Evolutionary conservation across 2,888 invertebrate genomes (phyloP).

Genomic region (Lepidonotus clava): DNA sequence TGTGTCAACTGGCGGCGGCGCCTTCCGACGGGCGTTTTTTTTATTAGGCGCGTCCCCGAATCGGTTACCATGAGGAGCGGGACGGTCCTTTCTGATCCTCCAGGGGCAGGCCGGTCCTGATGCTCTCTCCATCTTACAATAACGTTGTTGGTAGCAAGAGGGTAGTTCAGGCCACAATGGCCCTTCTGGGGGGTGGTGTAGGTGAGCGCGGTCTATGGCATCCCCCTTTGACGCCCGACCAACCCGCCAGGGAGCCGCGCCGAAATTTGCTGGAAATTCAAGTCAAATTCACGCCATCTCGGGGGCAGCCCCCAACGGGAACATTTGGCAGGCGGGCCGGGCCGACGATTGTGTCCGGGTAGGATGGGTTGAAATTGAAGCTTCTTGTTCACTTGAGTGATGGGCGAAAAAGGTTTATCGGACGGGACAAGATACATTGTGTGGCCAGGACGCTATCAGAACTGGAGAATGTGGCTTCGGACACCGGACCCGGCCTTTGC

Average conservation of each 20-base stretch:
- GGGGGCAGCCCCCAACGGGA: slow-evolving; percentile 2
- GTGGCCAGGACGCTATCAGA: not conserved
- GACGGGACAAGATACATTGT: slow-evolving; percentile 45
- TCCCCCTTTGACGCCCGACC: too few species aligned
- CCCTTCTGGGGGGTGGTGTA: not conserved
- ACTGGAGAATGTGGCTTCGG: not conserved
- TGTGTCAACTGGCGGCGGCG: slow-evolving; percentile 29
- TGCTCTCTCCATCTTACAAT: not conserved
- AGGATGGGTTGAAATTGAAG: slow-evolving; percentile 33
- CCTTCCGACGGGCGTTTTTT: not conserved
- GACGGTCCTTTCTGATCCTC: not conserved
- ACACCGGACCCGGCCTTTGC: not conserved
- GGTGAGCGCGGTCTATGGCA: too few species aligned
- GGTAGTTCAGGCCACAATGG: not conserved
- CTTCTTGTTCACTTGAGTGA: slow-evolving; percentile 15
- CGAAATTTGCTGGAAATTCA: not conserved
- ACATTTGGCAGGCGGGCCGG: not conserved
- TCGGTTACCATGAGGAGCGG: not conserved
- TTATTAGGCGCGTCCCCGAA: slow-evolving; percentile 37
- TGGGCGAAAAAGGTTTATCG: slow-evolving; percentile 38
- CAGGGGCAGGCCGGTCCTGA: not conserved
- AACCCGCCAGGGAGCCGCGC: not conserved
- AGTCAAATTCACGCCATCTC: not conserved
- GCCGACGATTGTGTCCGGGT: not conserved
- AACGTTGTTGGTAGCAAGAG: not conserved